Evolutionary conservation across 2,888 invertebrate species (phyloP).

Genomic region (Hedya salicella): DNA sequence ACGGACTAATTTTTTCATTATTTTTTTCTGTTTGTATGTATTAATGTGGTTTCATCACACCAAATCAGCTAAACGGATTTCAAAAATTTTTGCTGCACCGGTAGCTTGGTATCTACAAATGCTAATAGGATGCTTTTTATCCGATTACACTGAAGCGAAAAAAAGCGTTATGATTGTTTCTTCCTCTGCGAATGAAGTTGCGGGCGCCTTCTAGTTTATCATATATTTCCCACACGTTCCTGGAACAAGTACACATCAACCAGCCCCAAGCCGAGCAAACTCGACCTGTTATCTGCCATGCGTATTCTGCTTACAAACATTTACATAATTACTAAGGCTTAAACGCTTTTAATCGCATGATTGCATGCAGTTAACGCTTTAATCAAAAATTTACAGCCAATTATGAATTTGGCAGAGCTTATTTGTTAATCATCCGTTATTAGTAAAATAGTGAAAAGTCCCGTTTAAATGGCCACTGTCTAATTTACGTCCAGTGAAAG

Average conservation of each 20-base stretch:
- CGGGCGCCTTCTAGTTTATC: too few species aligned
- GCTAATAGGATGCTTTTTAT: too few species aligned
- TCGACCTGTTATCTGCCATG: constrained; percentile 61
- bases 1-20: too few species aligned
- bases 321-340: constrained; percentile 68
- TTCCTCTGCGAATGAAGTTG: too few species aligned
- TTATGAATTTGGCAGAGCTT: constrained; percentile 37
- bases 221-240: background rate
- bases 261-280: constrained; percentile 7
- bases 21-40: too few species aligned
- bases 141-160: too few species aligned
- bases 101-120: too few species aligned
- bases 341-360: constrained; percentile 61
- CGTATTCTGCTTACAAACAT: constrained; percentile 66
- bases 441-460: constrained; percentile 30
- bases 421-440: constrained; percentile 36
- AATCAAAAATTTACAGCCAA: constrained; percentile 43
- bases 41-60: too few species aligned
- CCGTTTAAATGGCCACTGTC: constrained; percentile 16
- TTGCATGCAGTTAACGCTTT: constrained; percentile 45
- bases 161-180: too few species aligned
- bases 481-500: constrained; percentile 14
- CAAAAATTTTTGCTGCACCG: too few species aligned
- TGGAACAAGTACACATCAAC: background rate
- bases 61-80: too few species aligned